Conservation (phyloP, 2,113 vertebrate species). For the Todiramphus chloris region DNA sequence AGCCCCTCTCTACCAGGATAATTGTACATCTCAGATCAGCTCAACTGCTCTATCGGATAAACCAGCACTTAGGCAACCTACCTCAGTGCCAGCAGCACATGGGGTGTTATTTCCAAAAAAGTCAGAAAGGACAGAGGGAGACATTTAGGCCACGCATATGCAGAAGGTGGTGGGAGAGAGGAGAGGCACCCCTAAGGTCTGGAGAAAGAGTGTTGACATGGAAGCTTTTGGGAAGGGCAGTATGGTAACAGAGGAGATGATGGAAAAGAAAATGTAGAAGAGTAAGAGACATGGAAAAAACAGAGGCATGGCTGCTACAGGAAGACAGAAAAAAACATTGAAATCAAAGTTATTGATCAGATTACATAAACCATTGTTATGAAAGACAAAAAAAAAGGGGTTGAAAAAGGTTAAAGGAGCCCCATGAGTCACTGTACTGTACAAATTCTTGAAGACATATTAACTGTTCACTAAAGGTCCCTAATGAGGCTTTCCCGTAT, state of each 20-base stretch:
- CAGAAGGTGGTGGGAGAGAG: not conserved
- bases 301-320: not conserved
- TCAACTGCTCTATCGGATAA: not conserved
- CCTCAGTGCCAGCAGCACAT: not conserved
- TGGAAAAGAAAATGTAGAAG: not conserved
- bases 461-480: not conserved
- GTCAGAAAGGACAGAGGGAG: not conserved
- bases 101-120: not conserved
- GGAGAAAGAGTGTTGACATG: not conserved
- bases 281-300: not conserved
- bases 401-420: not conserved
- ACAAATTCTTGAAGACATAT: not conserved
- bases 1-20: not conserved
- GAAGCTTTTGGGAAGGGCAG: not conserved
- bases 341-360: not conserved
- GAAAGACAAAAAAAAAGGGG: not conserved
- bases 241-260: not conserved
- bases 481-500: not conserved
- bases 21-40: not conserved
- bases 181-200: rapidly evolving
- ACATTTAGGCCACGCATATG: not conserved
- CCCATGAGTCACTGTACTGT: rapidly evolving
- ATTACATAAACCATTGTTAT: not conserved
- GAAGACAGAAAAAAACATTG: not conserved
- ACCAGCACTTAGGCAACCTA: not conserved